Conservation (phyloP, 2,113 vertebrate genomes). For the Epinephelus fuscoguttatus region DNA sequence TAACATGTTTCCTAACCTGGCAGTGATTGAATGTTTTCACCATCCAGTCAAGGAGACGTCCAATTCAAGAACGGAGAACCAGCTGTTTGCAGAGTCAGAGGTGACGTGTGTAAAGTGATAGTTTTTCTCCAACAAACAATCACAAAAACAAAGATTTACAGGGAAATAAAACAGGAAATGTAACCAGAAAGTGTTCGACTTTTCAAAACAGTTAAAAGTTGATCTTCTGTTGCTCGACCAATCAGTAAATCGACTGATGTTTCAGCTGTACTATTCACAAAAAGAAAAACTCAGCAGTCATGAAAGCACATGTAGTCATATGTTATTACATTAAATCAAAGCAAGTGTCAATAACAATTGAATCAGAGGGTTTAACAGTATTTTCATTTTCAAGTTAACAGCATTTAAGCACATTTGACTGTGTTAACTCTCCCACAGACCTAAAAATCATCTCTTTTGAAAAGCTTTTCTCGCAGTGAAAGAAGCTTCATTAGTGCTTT, state of each 20-base stretch:
- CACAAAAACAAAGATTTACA: too few relatives aligned
- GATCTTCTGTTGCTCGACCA: not conserved
- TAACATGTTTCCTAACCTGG: too few relatives aligned
- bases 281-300: not conserved
- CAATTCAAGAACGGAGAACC: too few relatives aligned
- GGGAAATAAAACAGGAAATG: too few relatives aligned
- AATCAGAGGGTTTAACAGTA: not conserved
- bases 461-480: conserved; percentile 38
- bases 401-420: not conserved
- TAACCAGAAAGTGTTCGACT: too few relatives aligned
- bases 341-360: not conserved
- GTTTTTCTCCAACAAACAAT: too few relatives aligned
- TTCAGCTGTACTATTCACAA: not conserved
- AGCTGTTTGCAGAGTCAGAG: too few relatives aligned
- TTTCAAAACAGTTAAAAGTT: too few relatives aligned
- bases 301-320: not conserved
- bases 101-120: too few relatives aligned
- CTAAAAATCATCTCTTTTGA: conserved; percentile 10
- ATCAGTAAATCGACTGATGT: not conserved
- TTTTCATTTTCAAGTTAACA: not conserved
- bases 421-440: conserved; percentile 4
- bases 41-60: too few relatives aligned
- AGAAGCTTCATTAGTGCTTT: conserved; percentile 56
- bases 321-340: not conserved
- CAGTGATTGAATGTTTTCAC: too few relatives aligned